These are phyloP conservation scores for Charanyca ferruginea DNA, from an alignment of 2,888 invertebrate genomes.

Conservation along the genomic window DNA sequence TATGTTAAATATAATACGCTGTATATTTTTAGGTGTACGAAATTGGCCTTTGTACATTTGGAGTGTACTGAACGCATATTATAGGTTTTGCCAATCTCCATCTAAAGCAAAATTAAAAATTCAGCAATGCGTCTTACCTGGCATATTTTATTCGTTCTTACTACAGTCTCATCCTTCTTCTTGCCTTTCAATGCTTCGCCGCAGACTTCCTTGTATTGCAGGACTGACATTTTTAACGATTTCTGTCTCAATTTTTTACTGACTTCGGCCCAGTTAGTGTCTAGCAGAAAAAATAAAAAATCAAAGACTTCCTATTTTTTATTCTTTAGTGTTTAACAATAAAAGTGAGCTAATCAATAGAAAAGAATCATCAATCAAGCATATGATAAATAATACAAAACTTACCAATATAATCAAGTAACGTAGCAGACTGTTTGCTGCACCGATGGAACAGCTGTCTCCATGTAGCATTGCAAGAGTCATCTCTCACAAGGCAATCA, in stretches of 20 bases:
- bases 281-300: conserved; percentile 62
- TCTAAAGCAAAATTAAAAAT: background rate
- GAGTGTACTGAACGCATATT: background rate
- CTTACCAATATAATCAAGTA: conserved; percentile 91
- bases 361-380: too few relatives aligned
- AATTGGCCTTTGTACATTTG: background rate
- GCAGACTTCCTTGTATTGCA: conserved; percentile 83
- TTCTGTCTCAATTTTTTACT: conserved; percentile 82
- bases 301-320: background rate
- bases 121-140: conserved; percentile 79
- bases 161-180: conserved; percentile 86
- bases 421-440: conserved; percentile 92
- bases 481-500: conserved; percentile 92
- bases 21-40: background rate
- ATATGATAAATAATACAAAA: conserved; percentile 23
- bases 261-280: conserved; percentile 82
- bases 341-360: background rate
- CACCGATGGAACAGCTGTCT: conserved; percentile 93
- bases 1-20: too few relatives aligned
- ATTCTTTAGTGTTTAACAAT: background rate
- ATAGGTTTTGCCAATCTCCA: background rate
- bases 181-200: conserved; percentile 86
- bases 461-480: conserved; percentile 93
- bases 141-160: conserved; percentile 86
- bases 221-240: conserved; percentile 81